These are phyloP conservation scores for Conus ventricosus DNA, from an alignment of 1,140 invertebrate genomes.

Conservation along the genomic window DNA sequence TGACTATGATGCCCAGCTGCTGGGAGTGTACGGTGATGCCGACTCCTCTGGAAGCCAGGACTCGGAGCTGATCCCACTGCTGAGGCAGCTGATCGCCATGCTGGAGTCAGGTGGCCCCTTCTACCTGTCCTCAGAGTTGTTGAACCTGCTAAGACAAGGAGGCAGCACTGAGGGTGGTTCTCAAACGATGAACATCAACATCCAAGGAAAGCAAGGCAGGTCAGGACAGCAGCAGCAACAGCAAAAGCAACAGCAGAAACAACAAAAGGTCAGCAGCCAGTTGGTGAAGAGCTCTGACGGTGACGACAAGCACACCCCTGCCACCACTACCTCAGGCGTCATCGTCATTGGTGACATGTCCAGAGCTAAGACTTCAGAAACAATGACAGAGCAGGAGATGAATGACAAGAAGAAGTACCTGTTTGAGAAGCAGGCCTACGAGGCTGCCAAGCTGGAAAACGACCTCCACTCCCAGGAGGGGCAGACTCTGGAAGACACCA, in stretches of 20 bases:
- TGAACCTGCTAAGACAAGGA: slow-evolving; percentile 59
- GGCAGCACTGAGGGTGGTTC: slow-evolving; percentile 25
- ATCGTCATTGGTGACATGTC: slow-evolving; percentile 45
- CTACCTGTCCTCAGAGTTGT: slow-evolving; percentile 62
- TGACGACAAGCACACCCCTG: slow-evolving; percentile 30
- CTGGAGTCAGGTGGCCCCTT: slow-evolving; percentile 71
- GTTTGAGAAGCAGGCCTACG: slow-evolving; percentile 72
- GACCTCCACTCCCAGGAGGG: slow-evolving; percentile 66
- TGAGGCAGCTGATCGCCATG: slow-evolving; percentile 70
- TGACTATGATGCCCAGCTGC: slow-evolving; percentile 65
- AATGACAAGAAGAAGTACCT: slow-evolving; percentile 57
- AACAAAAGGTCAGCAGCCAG: slow-evolving; percentile 36
- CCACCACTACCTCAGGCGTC: slow-evolving; percentile 27
- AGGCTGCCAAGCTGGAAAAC: slow-evolving; percentile 69
- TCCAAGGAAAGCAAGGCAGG: slow-evolving; percentile 39
- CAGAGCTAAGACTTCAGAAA: slow-evolving; percentile 35
- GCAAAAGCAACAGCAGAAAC: slow-evolving; percentile 7
- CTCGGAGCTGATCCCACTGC: slow-evolving; percentile 68
- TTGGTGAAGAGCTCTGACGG: slow-evolving; percentile 42
- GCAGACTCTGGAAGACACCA: slow-evolving; percentile 58
- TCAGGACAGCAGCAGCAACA: slow-evolving; percentile 29
- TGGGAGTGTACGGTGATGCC: slow-evolving; percentile 68
- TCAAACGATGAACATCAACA: slow-evolving; percentile 58
- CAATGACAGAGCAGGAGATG: slow-evolving; percentile 37
- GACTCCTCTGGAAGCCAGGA: slow-evolving; percentile 52